Percentiles rank a stretch among this genome's conserved stretches.
Evolutionary conservation across 2,113 vertebrate genomes (phyloP).

Genomic region (Phylloscopus trochiloides): DNA sequence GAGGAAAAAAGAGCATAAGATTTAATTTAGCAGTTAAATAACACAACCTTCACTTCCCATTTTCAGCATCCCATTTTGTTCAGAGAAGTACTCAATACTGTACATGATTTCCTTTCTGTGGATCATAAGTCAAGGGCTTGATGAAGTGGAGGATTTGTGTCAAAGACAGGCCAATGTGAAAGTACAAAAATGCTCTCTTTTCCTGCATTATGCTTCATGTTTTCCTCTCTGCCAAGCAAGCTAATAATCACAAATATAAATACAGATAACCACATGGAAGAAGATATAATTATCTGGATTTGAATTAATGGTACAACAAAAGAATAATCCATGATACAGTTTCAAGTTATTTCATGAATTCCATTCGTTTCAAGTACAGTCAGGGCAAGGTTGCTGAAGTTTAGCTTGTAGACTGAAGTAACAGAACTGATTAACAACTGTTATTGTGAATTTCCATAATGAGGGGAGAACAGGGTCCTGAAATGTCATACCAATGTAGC

Average conservation of each 20-base stretch:
- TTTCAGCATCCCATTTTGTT: neutral
- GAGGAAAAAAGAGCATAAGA: neutral
- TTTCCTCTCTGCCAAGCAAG: neutral
- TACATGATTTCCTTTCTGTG: neutral
- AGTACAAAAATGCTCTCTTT: neutral
- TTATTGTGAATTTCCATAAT: neutral
- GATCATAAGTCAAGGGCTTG: neutral
- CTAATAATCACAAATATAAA: neutral
- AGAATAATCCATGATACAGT: neutral
- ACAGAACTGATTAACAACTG: neutral
- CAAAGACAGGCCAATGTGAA: neutral
- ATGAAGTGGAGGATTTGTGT: neutral
- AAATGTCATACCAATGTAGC: neutral
- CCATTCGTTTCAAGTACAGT: fast-evolving
- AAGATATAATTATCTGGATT: neutral
- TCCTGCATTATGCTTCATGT: neutral
- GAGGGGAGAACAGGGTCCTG: neutral
- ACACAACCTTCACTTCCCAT: neutral
- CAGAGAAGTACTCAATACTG: neutral
- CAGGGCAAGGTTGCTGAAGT: neutral
- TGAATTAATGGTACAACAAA: neutral
- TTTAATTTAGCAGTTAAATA: neutral
- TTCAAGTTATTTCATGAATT: neutral
- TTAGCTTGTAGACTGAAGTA: neutral
- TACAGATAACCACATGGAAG: neutral